Conservation (phyloP, 30 jellyfish, hydroid and myxozoan genomes). For the Aurelia aurita region DNA sequence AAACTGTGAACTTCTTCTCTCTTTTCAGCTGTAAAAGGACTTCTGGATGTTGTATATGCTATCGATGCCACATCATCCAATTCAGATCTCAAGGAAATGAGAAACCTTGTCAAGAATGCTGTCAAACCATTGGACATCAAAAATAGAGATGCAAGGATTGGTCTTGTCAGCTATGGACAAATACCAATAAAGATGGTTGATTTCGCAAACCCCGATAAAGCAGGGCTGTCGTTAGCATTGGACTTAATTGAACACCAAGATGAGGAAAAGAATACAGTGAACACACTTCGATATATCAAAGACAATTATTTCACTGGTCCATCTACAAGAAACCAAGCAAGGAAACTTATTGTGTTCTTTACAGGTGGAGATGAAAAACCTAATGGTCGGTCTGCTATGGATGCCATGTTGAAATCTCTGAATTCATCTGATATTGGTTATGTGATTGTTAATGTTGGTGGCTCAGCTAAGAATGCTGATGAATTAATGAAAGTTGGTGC, state of each 20-base stretch:
- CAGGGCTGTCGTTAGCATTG: constrained; percentile 8
- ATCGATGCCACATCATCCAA: constrained; percentile 45
- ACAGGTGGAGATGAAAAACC: constrained; percentile 32
- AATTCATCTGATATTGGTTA: constrained; percentile 32
- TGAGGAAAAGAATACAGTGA: constrained; percentile 27
- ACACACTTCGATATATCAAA: constrained; percentile 26
- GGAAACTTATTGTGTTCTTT: constrained; percentile 36
- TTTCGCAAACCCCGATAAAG: constrained; percentile 12
- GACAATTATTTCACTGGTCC: constrained; percentile 10
- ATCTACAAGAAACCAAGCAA: constrained; percentile 14
- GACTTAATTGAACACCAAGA: constrained; percentile 16
- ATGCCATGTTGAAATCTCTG: constrained; percentile 19
- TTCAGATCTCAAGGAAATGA: constrained; percentile 28
- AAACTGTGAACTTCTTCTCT: too few relatives aligned
- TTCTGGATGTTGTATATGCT: constrained; percentile 56
- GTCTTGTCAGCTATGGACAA: constrained; percentile 22
- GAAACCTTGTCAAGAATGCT: constrained; percentile 23
- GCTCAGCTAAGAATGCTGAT: neutral
- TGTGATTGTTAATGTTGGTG: constrained; percentile 39
- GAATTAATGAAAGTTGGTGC: neutral
- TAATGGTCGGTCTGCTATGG: constrained; percentile 12
- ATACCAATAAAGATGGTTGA: constrained; percentile 4
- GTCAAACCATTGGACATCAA: constrained; percentile 10
- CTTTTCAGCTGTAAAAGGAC: constrained; percentile 17
- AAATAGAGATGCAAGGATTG: constrained; percentile 45